Evolutionary conservation across 2,888 invertebrate species (phyloP).

Genomic region (Megamerina dolium): DNA sequence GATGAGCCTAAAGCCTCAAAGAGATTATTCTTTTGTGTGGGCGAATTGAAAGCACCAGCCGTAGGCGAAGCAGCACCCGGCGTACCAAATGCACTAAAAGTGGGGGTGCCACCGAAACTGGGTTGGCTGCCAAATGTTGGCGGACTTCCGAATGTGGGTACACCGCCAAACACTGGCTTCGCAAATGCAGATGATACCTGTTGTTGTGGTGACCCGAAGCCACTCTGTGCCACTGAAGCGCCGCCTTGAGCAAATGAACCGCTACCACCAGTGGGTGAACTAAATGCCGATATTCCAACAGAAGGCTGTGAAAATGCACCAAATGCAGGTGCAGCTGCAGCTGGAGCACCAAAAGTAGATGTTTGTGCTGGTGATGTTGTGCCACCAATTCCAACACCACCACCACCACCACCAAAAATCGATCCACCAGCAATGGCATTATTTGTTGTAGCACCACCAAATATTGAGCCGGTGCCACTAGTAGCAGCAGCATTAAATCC

Average conservation of each 20-base stretch:
- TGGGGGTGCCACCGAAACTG: slow-evolving; percentile 43
- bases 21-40: slow-evolving; percentile 37
- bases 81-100: slow-evolving; percentile 38
- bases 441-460: slow-evolving; percentile 21
- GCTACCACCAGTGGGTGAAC: slow-evolving; percentile 24
- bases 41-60: slow-evolving; percentile 29
- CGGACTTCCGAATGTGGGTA: slow-evolving; percentile 33
- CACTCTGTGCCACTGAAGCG: slow-evolving; percentile 37
- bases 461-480: slow-evolving; percentile 24
- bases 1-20: slow-evolving; percentile 46
- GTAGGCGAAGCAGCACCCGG: slow-evolving; percentile 22
- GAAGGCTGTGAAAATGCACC: slow-evolving; percentile 31
- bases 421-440: slow-evolving; percentile 21
- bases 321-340: slow-evolving; percentile 23
- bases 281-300: slow-evolving; percentile 24
- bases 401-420: slow-evolving; percentile 23
- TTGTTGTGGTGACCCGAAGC: slow-evolving; percentile 40
- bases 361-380: slow-evolving; percentile 16
- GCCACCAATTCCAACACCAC: no score
- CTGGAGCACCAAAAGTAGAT: slow-evolving; percentile 13
- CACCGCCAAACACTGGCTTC: slow-evolving; percentile 26
- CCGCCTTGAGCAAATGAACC: slow-evolving; percentile 34
- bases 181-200: slow-evolving; percentile 25
- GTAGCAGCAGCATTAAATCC: slow-evolving; percentile 17
- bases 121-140: slow-evolving; percentile 44